Conservation (phyloP, 2,113 vertebrate genomes). For the Lonchura striata region DNA sequence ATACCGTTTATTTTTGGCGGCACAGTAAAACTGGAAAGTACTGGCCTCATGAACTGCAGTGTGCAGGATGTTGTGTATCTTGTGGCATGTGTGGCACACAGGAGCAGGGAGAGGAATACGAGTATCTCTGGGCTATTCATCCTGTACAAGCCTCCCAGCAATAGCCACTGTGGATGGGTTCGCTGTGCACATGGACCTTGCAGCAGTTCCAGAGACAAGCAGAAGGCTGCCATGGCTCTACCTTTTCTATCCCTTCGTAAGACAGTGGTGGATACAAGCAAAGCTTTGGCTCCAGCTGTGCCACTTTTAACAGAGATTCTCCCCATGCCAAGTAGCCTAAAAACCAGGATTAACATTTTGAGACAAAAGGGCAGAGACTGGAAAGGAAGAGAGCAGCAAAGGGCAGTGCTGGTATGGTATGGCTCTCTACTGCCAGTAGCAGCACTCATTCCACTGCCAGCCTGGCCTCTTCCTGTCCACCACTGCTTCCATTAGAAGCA, state of each 20-base stretch:
- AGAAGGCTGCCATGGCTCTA: background rate
- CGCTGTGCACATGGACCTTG: rapidly evolving
- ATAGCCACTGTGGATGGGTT: background rate
- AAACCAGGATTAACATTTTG: background rate
- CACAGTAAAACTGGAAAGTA: background rate
- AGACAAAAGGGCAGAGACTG: background rate
- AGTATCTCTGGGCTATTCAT: background rate
- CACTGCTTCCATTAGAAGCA: background rate
- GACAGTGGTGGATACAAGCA: background rate
- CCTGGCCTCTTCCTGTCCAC: background rate
- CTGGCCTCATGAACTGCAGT: background rate
- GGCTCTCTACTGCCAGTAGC: background rate
- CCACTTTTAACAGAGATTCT: background rate
- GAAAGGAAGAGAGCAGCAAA: background rate
- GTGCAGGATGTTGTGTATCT: background rate
- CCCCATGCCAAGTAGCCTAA: background rate
- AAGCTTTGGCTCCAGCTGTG: background rate
- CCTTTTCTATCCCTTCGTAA: background rate
- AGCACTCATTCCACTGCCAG: background rate
- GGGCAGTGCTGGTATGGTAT: background rate
- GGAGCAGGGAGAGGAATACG: background rate
- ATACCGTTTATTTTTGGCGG: background rate
- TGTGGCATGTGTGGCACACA: background rate
- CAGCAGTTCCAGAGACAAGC: background rate
- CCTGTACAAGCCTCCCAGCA: background rate